These are phyloP conservation scores for Aplodontia rufa DNA, from an alignment of 2,113 vertebrate genomes.

Conservation along the genomic window DNA sequence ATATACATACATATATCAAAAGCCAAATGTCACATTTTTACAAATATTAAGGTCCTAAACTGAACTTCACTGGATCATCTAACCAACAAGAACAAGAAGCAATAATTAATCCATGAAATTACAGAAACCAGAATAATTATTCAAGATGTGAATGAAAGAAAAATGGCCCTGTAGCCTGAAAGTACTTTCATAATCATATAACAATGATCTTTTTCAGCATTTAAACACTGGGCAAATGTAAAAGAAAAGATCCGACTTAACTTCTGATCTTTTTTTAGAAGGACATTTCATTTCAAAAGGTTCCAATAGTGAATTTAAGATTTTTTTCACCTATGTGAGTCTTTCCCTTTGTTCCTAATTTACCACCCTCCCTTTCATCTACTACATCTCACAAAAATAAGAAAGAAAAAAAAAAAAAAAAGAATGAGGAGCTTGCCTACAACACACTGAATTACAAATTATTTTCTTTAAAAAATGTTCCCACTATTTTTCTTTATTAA, in stretches of 20 bases:
- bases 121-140: neutral
- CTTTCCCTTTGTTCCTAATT: neutral
- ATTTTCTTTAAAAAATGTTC: neutral
- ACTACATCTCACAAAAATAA: neutral
- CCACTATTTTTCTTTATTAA: neutral
- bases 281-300: neutral
- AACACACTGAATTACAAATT: neutral
- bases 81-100: neutral
- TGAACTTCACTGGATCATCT: neutral
- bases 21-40: neutral
- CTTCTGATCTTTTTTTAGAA: neutral
- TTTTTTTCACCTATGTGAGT: neutral
- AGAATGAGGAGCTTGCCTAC: neutral
- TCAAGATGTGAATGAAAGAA: conserved; percentile 15
- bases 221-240: neutral
- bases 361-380: neutral
- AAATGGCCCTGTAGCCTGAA: neutral
- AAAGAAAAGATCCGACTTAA: neutral
- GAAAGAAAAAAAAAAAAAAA: neutral
- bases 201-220: neutral
- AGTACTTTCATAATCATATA: neutral
- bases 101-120: neutral
- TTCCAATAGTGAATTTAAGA: neutral
- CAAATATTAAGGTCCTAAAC: neutral
- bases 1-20: neutral